phyloP scores from a whole-genome alignment of 2,888 invertebrate species.

The Synanthedon tipuliformis region DNA sequence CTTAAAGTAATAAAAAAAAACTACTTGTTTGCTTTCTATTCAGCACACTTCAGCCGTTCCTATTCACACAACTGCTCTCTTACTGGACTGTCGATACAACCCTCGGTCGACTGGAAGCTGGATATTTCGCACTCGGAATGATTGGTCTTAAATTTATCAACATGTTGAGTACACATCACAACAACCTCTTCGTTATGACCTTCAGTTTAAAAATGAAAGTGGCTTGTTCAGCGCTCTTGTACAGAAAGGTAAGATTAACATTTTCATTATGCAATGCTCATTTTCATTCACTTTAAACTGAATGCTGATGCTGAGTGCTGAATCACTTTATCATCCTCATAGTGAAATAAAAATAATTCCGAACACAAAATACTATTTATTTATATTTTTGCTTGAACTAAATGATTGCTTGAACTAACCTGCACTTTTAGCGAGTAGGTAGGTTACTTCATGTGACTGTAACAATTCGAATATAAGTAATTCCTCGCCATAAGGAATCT shows the following conservation, averaged over 20 bases:
- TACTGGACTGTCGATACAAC: constrained; percentile 60
- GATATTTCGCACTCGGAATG: constrained; percentile 65
- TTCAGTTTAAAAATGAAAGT: constrained; percentile 79
- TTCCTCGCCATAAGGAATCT: too few species aligned
- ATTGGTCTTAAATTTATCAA: constrained; percentile 61
- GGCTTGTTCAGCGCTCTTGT: constrained; percentile 78
- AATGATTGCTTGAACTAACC: too few species aligned
- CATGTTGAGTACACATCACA: constrained; percentile 77
- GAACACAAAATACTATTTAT: too few species aligned
- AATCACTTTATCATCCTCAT: too few species aligned
- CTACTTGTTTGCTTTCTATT: constrained; percentile 3
- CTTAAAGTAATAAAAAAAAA: not conserved
- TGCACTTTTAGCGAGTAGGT: too few species aligned
- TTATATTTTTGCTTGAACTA: too few species aligned
- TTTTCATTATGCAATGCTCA: not conserved
- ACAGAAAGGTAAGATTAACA: constrained; percentile 74
- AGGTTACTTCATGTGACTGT: too few species aligned
- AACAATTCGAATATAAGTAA: too few species aligned
- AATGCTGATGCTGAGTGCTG: too few species aligned
- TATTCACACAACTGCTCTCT: constrained; percentile 60
- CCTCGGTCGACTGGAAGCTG: constrained; percentile 57
- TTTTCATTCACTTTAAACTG: not conserved
- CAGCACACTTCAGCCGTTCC: constrained; percentile 65
- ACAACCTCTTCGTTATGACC: constrained; percentile 71
- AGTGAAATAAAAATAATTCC: too few species aligned